Base-by-base conservation (phyloP, 2,797 vertebrate genomes). In the Halcyon chelicuti region DNA sequence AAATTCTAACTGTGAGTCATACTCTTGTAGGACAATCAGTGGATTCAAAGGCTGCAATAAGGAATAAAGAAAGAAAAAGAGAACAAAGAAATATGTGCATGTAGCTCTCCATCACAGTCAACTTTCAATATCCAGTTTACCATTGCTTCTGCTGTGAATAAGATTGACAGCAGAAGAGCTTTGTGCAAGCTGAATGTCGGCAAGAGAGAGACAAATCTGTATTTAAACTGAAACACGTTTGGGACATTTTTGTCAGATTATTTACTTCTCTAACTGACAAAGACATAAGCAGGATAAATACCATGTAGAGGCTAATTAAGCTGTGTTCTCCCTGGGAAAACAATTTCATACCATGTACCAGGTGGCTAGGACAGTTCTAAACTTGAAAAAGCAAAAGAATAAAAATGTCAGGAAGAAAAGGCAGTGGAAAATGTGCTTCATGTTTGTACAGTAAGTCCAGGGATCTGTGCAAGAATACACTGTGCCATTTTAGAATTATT, bases 251-350 rank as follows among this genome's bases (percentile, higher is more conserved):
- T 90, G 47, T 55, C 82, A 76, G 66, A 54, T 57, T 10, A 82
- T 91, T 93, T 92, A 13, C 20, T 78, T 77, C 54, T 61, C 47
- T 78, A 46, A 54, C 39, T 72, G 75, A 52, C 37, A 88, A 51
- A 23, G 52, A 54, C 92, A 57, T 33, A 90, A 73, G 40, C n/a
- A 60, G 91, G 42, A 66, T 75, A 71, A 94, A 81, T 71, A 44
- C 62, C 35, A 71, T 6, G 44, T 18, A 86, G 61, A 60, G 70
- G 49, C 29, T 93, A 90, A 95, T 96, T 94, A 94, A 77, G 35
- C 57, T 33, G 52, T 79, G 66, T 40, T 87, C 58, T 93, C 58
- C 29, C 7, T 31, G 76, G 58, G 62, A 81, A 84, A 87, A 60
- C 33, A 42, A 10, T 52, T 71, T 47, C 54, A 9, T 71, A 26